Evolutionary conservation across 2,113 vertebrate species (phyloP).

Genomic region (Percopsis transmontana): DNA sequence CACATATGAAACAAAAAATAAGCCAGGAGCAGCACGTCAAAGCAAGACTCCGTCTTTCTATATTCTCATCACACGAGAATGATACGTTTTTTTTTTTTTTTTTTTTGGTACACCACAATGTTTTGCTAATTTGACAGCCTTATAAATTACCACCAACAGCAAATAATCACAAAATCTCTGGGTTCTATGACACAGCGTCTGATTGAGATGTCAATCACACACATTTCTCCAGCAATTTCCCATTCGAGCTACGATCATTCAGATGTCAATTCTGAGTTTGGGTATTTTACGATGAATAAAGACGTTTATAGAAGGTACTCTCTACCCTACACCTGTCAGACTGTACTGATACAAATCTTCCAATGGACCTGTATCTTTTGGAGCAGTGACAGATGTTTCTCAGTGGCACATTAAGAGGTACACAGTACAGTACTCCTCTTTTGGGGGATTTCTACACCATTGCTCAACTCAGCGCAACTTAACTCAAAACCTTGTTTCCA

Average conservation of each 20-base stretch:
- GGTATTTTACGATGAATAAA: conserved; percentile 3
- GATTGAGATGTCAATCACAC: background rate
- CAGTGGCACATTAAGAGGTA: conserved; percentile 44
- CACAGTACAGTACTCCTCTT: conserved; percentile 36
- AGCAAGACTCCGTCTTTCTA: conserved; percentile 5
- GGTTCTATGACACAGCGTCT: conserved; percentile 12
- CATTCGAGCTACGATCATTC: background rate
- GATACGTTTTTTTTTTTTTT: conserved; percentile 44
- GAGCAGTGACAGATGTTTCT: conserved; percentile 20
- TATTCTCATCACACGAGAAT: conserved; percentile 8
- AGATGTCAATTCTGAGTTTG: background rate
- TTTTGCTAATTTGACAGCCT: background rate
- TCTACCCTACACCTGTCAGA: conserved; percentile 12
- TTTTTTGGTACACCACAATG: conserved; percentile 10
- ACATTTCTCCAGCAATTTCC: background rate
- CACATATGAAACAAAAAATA: background rate
- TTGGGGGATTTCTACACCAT: conserved; percentile 5
- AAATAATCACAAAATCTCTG: conserved; percentile 24
- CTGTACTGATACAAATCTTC: conserved; percentile 7
- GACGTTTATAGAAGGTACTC: conserved; percentile 5
- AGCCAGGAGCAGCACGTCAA: background rate
- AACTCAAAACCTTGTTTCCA: background rate
- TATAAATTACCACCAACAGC: conserved; percentile 9
- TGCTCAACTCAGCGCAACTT: background rate
- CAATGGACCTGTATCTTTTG: conserved; percentile 6